Conservation (phyloP, 2,113 vertebrate species). For the Aspiorhynchus laticeps region DNA sequence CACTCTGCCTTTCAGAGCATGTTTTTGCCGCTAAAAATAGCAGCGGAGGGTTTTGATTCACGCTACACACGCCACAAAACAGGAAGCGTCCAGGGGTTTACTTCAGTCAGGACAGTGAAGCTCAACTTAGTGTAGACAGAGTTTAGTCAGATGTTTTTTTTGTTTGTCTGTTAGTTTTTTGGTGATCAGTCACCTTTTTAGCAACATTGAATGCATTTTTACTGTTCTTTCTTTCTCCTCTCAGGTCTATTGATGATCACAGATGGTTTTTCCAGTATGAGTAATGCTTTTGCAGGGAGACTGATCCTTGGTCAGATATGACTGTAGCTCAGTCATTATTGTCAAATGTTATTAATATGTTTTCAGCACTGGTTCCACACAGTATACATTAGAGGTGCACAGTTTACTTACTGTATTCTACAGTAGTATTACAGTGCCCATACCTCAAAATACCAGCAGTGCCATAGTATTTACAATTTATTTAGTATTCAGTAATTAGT, state of each 20-base stretch:
- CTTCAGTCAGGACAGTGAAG: conserved; percentile 24
- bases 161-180: neutral
- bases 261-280: conserved; percentile 23
- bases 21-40: conserved; percentile 58
- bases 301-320: conserved; percentile 35
- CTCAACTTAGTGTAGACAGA: neutral
- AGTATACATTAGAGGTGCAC: neutral
- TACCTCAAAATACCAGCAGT: neutral
- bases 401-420: neutral
- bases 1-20: conserved; percentile 48
- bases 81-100: conserved; percentile 42
- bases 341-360: neutral
- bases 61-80: conserved; percentile 49
- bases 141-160: neutral
- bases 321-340: conserved; percentile 4
- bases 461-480: neutral
- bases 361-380: neutral
- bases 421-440: neutral
- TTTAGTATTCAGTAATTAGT: no score
- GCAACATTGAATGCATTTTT: neutral
- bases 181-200: neutral
- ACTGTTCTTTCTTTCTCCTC: neutral
- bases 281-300: neutral
- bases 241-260: conserved; percentile 2
- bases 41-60: conserved; percentile 33